These are phyloP conservation scores for Morus bassanus DNA, from an alignment of 2,797 vertebrate genomes.

Conservation along the genomic window DNA sequence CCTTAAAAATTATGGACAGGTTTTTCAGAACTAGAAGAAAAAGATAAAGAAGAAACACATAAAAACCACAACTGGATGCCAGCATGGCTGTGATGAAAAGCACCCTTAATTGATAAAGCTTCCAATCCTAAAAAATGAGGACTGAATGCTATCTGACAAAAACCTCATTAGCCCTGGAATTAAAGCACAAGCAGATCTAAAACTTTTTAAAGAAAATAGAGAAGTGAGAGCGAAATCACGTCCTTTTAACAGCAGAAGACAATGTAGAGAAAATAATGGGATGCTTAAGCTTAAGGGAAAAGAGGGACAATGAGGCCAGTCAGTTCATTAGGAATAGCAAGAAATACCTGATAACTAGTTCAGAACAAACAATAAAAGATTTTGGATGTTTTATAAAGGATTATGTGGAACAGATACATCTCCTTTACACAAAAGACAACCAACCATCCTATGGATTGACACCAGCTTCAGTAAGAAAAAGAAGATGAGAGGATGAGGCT, in stretches of 20 bases:
- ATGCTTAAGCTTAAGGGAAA: not conserved
- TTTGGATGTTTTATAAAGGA: not conserved
- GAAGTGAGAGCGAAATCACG: not conserved
- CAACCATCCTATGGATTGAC: not conserved
- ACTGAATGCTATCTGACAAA: not conserved
- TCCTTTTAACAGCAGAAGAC: not conserved
- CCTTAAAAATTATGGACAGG: not conserved
- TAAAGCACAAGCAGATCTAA: not conserved
- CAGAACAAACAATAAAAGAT: not conserved
- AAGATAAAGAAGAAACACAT: not conserved
- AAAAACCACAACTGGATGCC: not conserved
- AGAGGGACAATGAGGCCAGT: not conserved
- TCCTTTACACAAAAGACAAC: not conserved
- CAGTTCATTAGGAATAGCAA: not conserved
- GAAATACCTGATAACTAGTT: not conserved
- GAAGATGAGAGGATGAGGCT: not conserved
- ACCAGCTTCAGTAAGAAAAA: not conserved
- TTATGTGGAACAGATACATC: not conserved
- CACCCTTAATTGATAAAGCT: not conserved
- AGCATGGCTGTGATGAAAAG: not conserved
- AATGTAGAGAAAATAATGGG: not conserved
- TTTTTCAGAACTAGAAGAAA: not conserved
- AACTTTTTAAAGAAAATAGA: not conserved
- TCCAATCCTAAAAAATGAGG: not conserved
- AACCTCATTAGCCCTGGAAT: not conserved